Evolutionary conservation across 2,113 vertebrate species (phyloP).

Genomic region (Rhea pennata): DNA sequence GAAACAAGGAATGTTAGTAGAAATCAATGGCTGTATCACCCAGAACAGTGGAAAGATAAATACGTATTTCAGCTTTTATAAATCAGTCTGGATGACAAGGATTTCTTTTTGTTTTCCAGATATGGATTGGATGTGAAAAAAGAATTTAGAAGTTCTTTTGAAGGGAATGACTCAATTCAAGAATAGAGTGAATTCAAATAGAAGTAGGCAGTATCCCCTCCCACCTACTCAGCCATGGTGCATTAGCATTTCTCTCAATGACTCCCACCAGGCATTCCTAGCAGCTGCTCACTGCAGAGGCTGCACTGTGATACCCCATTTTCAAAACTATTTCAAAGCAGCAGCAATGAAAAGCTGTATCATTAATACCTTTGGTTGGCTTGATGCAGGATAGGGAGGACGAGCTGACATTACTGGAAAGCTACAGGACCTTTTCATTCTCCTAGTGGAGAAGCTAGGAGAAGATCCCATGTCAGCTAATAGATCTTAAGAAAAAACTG

Average conservation of each 20-base stretch:
- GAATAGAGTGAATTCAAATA: not conserved
- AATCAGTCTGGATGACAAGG: no score
- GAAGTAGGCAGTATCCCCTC: not conserved
- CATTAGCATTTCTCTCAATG: constrained; percentile 13
- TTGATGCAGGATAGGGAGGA: constrained; percentile 26
- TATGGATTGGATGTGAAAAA: no score
- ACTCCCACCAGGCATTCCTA: constrained; percentile 57
- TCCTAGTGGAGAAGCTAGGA: no score
- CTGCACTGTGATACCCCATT: constrained; percentile 71
- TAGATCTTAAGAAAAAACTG: no score
- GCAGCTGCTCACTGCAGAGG: constrained; percentile 79
- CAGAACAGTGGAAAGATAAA: no score
- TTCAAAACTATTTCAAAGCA: constrained; percentile 63
- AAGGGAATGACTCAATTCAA: not conserved
- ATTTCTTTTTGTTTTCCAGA: no score
- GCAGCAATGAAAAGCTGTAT: constrained; percentile 59
- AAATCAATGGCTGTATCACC: no score
- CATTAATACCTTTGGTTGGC: constrained; percentile 76
- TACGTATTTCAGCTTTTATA: no score
- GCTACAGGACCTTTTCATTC: no score
- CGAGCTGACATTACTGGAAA: no score
- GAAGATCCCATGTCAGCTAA: no score
- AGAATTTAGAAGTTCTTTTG: no score
- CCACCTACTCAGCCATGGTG: not conserved
- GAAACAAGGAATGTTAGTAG: not conserved